phyloP scores from a whole-genome alignment of 1,140 invertebrate genomes.

The Teleopsis dalmanni region DNA sequence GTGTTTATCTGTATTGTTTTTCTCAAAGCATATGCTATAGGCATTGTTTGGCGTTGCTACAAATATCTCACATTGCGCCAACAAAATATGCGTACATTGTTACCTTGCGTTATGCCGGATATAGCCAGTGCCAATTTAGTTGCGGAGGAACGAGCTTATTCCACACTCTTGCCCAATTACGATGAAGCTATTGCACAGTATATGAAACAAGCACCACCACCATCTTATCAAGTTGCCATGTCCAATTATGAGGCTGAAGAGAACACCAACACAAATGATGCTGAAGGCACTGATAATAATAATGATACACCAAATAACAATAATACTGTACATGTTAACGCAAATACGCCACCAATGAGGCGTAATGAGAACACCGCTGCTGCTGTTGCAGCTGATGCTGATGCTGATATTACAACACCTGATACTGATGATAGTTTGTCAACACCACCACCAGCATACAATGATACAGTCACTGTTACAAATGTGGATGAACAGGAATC shows the following conservation, averaged over 20 bases:
- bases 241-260: constrained; percentile 22
- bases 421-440: constrained; percentile 16
- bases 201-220: constrained; percentile 57
- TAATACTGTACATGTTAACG: constrained; percentile 39
- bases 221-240: constrained; percentile 55
- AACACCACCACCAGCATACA: constrained; percentile 31
- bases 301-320: constrained; percentile 40
- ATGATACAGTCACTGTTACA: constrained; percentile 19
- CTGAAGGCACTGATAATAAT: constrained; percentile 27
- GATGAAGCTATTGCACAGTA: constrained; percentile 53
- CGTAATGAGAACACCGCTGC: constrained; percentile 23
- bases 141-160: constrained; percentile 48
- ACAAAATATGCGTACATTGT: constrained; percentile 50
- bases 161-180: constrained; percentile 55
- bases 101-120: constrained; percentile 54
- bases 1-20: constrained; percentile 64
- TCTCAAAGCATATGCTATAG: constrained; percentile 57
- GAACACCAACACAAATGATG: constrained; percentile 15
- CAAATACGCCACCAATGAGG: constrained; percentile 38
- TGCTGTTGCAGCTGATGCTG: constrained; percentile 3
- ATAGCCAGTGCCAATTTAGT: constrained; percentile 38
- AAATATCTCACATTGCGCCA: constrained; percentile 69
- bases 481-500: constrained; percentile 5
- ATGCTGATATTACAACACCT: background rate
- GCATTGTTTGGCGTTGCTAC: constrained; percentile 76